phyloP scores from a whole-genome alignment of 2,797 vertebrate genomes.

The Platyrinchus mystaceus region DNA sequence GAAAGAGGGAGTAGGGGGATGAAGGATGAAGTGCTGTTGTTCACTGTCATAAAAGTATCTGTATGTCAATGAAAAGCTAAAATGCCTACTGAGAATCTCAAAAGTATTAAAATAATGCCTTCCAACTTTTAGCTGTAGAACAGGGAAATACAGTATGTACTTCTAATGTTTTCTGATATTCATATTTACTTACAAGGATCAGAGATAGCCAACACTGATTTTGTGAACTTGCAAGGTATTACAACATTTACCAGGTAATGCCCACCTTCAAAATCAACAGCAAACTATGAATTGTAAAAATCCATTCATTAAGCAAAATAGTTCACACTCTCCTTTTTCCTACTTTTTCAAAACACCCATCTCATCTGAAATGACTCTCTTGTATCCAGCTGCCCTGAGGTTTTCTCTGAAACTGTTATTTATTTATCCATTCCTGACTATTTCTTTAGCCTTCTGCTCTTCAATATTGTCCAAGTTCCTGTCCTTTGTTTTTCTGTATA shows the following conservation, averaged over 20 bases:
- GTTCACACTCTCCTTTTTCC: not conserved
- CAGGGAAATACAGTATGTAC: not conserved
- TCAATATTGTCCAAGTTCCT: not conserved
- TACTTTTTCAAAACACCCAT: not conserved
- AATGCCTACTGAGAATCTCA: not conserved
- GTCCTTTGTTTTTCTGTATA: not conserved
- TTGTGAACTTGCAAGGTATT: not conserved
- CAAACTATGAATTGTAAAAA: not conserved
- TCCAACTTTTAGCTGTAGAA: not conserved
- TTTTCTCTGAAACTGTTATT: not conserved
- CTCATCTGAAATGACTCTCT: not conserved
- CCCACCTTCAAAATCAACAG: not conserved
- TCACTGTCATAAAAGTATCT: not conserved
- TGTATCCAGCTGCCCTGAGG: not conserved
- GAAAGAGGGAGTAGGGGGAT: accelerated
- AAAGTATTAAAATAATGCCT: not conserved
- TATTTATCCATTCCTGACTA: not conserved
- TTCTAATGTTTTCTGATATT: not conserved
- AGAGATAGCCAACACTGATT: not conserved
- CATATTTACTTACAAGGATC: not conserved
- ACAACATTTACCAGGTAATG: not conserved
- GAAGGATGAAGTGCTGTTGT: not conserved
- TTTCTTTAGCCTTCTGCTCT: not conserved
- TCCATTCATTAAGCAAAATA: not conserved
- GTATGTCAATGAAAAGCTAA: not conserved